phyloP scores from a whole-genome alignment of 1,140 invertebrate species.

The Helicoverpa zea region DNA sequence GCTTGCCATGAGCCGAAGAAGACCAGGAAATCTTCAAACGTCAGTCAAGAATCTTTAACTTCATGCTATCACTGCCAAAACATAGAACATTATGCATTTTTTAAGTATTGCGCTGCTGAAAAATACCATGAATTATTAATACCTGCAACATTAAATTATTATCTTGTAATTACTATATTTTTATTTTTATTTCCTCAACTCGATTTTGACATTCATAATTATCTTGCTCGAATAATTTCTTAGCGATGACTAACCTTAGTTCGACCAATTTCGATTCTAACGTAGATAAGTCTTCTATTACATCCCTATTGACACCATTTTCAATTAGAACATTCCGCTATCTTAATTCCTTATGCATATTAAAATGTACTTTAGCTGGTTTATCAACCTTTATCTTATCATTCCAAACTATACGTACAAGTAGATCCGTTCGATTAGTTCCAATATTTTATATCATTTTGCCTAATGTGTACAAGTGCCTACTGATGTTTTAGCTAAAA shows the following conservation, averaged over 20 bases:
- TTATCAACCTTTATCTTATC: slow-evolving; percentile 7
- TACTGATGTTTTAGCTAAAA: neutral
- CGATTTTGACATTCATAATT: too few species aligned
- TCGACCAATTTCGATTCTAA: too few species aligned
- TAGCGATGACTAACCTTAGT: too few species aligned
- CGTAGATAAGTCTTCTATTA: neutral
- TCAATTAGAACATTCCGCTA: neutral
- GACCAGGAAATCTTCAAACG: neutral
- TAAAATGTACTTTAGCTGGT: neutral
- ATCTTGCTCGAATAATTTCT: too few species aligned
- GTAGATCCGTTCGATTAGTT: neutral
- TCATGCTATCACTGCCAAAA: too few species aligned
- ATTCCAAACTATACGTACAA: neutral
- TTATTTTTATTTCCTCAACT: too few species aligned
- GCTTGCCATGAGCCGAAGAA: slow-evolving; percentile 60
- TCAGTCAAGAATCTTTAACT: too few species aligned
- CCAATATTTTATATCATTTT: neutral
- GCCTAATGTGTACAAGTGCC: neutral
- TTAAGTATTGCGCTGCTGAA: too few species aligned
- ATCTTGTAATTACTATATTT: too few species aligned
- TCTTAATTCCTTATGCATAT: neutral
- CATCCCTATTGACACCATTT: neutral
- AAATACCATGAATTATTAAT: too few species aligned
- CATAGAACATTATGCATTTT: too few species aligned
- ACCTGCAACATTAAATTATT: too few species aligned